These are phyloP conservation scores for Phyllotis vaccarum DNA, from an alignment of 2,797 vertebrate species.

Conservation along the genomic window DNA sequence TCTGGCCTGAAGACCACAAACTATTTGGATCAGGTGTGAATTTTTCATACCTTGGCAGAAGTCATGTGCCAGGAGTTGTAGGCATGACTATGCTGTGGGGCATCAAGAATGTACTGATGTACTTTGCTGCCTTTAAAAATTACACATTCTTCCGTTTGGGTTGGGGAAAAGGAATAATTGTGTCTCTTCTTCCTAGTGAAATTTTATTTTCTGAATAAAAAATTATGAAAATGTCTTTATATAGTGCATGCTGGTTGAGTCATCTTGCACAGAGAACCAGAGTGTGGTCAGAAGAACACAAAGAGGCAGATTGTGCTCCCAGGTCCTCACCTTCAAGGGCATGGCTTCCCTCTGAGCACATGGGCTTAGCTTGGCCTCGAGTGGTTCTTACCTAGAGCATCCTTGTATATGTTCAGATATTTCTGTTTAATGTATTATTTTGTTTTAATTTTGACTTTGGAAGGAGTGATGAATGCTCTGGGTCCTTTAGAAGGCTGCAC, in stretches of 20 bases:
- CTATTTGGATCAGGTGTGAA: background rate
- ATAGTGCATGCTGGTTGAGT: background rate
- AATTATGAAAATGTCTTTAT: background rate
- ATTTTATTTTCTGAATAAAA: background rate
- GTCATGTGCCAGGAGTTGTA: background rate
- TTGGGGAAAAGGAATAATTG: slow-evolving; percentile 26
- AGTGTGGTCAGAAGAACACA: background rate
- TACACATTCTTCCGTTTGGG: slow-evolving; percentile 36
- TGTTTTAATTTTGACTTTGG: background rate
- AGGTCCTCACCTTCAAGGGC: background rate
- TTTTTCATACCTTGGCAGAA: slow-evolving; percentile 5
- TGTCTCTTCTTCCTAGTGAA: slow-evolving; percentile 20
- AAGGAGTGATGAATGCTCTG: background rate
- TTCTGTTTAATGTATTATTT: background rate
- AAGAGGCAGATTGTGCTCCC: background rate
- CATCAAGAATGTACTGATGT: background rate
- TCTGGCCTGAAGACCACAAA: background rate
- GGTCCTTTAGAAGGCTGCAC: background rate
- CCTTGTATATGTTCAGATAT: background rate
- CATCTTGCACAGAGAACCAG: background rate
- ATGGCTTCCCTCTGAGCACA: background rate
- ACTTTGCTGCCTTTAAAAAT: slow-evolving; percentile 27
- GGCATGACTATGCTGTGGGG: slow-evolving; percentile 5
- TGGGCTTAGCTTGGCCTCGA: background rate
- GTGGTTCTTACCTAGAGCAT: background rate